A percentile compares a stretch with the other conserved stretches of the same genome.
Evolutionary conservation across 2,888 invertebrate species (phyloP).

Genomic region (Teleiodes luculella): DNA sequence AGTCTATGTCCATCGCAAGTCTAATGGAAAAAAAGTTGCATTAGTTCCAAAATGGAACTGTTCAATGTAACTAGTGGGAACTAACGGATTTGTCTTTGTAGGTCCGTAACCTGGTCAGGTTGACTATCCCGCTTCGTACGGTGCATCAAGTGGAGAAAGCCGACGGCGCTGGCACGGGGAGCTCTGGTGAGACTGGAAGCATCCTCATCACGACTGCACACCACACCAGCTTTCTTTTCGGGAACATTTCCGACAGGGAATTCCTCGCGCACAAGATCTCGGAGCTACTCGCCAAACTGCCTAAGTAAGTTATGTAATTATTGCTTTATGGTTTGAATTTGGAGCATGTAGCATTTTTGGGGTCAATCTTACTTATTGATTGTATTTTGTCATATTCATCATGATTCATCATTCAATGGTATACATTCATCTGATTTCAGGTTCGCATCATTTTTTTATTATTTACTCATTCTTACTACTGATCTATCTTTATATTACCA

Average conservation of each 20-base stretch:
- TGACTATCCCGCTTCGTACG: conserved; percentile 93
- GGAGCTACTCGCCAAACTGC: conserved; percentile 87
- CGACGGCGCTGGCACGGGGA: conserved; percentile 82
- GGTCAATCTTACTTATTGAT: too few relatives aligned
- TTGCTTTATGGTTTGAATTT: not conserved
- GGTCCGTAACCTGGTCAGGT: conserved; percentile 88
- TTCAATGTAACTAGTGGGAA: too few relatives aligned
- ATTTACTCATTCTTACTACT: too few relatives aligned
- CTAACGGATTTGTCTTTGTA: conserved; percentile 41
- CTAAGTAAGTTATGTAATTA: conserved; percentile 56
- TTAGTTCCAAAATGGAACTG: too few relatives aligned
- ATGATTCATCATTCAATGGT: too few relatives aligned
- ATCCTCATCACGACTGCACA: conserved; percentile 90
- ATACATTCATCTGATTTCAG: too few relatives aligned
- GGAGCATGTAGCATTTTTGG: too few relatives aligned
- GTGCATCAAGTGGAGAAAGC: conserved; percentile 88
- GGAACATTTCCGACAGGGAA: conserved; percentile 92
- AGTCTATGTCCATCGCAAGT: too few relatives aligned
- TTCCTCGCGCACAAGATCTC: conserved; percentile 94
- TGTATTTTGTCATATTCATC: too few relatives aligned
- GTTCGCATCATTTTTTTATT: too few relatives aligned
- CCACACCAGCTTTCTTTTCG: conserved; percentile 91
- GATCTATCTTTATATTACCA: too few relatives aligned
- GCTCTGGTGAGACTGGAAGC: conserved; percentile 79
- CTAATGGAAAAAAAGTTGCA: too few relatives aligned